phyloP scores from a whole-genome alignment of 2,113 vertebrate species.

The Chiloscyllium plagiosum region DNA sequence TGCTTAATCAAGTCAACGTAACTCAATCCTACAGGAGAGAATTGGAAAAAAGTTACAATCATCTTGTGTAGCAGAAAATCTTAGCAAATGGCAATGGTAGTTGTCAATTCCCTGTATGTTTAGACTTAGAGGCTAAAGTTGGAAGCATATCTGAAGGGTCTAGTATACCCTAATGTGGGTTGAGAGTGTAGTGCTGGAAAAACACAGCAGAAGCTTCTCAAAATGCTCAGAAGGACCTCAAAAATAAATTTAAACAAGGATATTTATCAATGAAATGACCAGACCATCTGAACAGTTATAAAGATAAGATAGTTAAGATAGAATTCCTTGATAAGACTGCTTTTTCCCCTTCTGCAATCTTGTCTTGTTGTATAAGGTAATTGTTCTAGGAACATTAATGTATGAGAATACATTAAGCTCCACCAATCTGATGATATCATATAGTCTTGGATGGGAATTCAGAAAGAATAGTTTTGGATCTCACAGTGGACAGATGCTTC shows the following conservation, averaged over 20 bases:
- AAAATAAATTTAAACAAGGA: neutral
- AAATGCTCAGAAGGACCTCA: neutral
- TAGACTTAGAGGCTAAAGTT: neutral
- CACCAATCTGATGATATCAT: too few species aligned
- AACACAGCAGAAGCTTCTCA: too few species aligned
- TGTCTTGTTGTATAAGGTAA: too few species aligned
- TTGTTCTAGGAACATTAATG: too few species aligned
- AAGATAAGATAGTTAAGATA: neutral
- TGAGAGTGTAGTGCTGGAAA: too few species aligned
- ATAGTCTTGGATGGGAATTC: too few species aligned
- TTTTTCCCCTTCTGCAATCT: too few species aligned
- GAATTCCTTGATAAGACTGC: neutral
- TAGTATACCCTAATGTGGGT: neutral
- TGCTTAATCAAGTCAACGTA: too few species aligned
- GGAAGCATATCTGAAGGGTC: neutral
- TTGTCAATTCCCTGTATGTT: neutral
- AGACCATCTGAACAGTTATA: neutral
- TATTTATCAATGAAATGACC: neutral
- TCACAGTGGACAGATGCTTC: too few species aligned
- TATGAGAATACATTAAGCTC: too few species aligned
- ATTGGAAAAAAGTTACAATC: neutral
- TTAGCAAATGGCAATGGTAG: neutral
- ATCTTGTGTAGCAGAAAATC: neutral
- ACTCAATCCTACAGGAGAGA: neutral
- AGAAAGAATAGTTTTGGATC: too few species aligned